Percentiles rank a stretch among this genome's conserved stretches.
Conservation (phyloP, 1,140 invertebrate species). For the Orius insidiosus region DNA sequence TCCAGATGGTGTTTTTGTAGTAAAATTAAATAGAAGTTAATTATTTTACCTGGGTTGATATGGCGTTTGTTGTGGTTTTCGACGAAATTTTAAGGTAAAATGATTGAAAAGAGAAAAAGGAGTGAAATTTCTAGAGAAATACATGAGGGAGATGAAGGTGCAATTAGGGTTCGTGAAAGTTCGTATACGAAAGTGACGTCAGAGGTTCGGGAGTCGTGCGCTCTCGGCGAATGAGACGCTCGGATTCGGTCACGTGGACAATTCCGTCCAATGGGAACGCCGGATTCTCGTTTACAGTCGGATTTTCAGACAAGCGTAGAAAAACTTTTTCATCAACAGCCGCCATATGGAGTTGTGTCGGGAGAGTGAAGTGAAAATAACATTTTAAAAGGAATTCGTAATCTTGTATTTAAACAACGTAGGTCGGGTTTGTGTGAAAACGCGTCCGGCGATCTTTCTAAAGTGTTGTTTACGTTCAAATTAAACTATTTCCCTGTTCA, state of each 20-base stretch:
- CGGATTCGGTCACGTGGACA: constrained; percentile 33
- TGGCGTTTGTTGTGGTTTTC: no score
- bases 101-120: no score
- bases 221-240: constrained; percentile 19
- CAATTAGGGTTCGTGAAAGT: constrained; percentile 20
- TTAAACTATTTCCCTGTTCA: no score
- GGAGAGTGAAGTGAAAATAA: constrained; percentile 36
- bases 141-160: constrained; percentile 11
- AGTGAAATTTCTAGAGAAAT: no score
- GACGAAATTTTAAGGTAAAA: no score
- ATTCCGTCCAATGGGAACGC: constrained; percentile 32
- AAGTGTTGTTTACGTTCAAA: constrained; percentile 3
- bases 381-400: constrained; percentile 32
- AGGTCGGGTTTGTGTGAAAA: not conserved
- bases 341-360: constrained; percentile 63
- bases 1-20: no score
- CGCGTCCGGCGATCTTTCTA: constrained; percentile 26
- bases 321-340: constrained; percentile 80
- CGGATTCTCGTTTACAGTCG: constrained; percentile 39
- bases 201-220: constrained; percentile 17
- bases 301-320: constrained; percentile 78
- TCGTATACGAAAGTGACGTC: constrained; percentile 22
- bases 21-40: no score
- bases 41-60: no score
- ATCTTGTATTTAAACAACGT: constrained; percentile 25